Conservation (phyloP, 2,888 invertebrate species). For the Acanthosoma haemorrhoidale region DNA sequence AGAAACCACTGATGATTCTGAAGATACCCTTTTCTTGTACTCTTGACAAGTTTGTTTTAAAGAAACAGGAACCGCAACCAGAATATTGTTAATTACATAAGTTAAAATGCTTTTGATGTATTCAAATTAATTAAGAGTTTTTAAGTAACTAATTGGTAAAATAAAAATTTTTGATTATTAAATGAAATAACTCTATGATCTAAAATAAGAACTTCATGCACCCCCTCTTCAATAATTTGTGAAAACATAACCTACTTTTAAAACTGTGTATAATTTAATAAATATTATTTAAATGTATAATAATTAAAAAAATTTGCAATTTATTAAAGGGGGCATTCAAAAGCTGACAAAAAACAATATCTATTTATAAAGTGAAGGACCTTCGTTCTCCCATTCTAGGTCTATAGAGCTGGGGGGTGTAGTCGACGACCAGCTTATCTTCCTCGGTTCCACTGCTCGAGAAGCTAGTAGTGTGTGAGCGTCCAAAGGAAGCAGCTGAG, state of each 20-base stretch:
- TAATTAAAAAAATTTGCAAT: not conserved
- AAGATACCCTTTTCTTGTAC: too few species aligned
- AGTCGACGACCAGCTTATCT: slow-evolving; percentile 44
- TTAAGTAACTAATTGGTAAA: too few species aligned
- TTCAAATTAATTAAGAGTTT: too few species aligned
- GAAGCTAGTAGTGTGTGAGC: slow-evolving; percentile 36
- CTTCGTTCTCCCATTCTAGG: slow-evolving; percentile 67
- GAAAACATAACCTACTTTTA: not conserved
- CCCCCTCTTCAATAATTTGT: not conserved
- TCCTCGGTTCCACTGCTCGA: slow-evolving; percentile 32
- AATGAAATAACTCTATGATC: too few species aligned
- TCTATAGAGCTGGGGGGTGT: slow-evolving; percentile 64
- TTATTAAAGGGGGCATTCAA: not conserved
- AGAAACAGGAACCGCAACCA: too few species aligned
- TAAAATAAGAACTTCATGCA: too few species aligned
- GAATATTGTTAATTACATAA: too few species aligned
- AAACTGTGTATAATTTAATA: not conserved
- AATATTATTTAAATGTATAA: not conserved
- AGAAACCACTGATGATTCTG: too few species aligned
- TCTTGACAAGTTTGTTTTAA: too few species aligned
- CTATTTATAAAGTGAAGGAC: slow-evolving; percentile 37
- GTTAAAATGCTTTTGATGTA: too few species aligned
- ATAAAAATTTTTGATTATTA: too few species aligned
- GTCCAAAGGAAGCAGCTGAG: slow-evolving; percentile 36
- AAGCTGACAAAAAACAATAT: not conserved